Evolutionary conservation across 2,888 invertebrate genomes (phyloP).

Genomic region (Caenorhabditis sp.): DNA sequence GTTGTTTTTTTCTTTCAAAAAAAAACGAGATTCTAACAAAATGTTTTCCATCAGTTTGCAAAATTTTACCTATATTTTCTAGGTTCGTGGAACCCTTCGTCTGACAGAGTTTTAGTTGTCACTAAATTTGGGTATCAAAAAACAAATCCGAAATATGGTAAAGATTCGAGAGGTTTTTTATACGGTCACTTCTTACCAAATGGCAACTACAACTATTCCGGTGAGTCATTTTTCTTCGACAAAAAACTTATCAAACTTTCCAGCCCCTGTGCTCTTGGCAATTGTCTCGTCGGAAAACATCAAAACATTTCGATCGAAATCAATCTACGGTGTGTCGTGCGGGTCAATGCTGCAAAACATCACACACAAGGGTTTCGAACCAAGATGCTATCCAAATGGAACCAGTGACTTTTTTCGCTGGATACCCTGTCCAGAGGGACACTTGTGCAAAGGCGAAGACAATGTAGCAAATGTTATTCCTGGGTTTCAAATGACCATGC

Average conservation of each 20-base stretch:
- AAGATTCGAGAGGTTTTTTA: conserved; percentile 90
- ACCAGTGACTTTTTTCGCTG: conserved; percentile 57
- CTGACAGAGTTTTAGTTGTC: conserved; percentile 76
- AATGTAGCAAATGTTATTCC: conserved; percentile 84
- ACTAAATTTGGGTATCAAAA: conserved; percentile 96
- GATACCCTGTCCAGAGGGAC: conserved; percentile 57
- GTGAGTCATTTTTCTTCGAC: conserved; percentile 16
- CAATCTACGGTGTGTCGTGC: conserved; percentile 47
- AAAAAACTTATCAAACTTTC: conserved; percentile 3
- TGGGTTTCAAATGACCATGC: conserved; percentile 91
- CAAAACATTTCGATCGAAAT: conserved; percentile 38
- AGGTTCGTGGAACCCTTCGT: conserved; percentile 38
- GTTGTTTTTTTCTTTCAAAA: no score
- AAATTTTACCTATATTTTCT: conserved; percentile 9
- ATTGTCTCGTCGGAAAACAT: conserved; percentile 55
- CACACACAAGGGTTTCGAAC: conserved; percentile 84
- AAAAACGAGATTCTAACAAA: no score
- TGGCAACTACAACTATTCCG: conserved; percentile 25
- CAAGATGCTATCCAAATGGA: conserved; percentile 55
- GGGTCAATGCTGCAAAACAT: conserved; percentile 75
- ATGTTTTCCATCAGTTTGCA: no score
- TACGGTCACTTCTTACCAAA: conserved; percentile 86
- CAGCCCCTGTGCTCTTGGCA: conserved; percentile 43
- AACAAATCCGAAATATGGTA: conserved; percentile 85
- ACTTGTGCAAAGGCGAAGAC: conserved; percentile 78